A percentile compares a stretch with the other conserved stretches of the same genome.
Conservation (phyloP, 1,140 invertebrate species). For the Sipha flava region DNA sequence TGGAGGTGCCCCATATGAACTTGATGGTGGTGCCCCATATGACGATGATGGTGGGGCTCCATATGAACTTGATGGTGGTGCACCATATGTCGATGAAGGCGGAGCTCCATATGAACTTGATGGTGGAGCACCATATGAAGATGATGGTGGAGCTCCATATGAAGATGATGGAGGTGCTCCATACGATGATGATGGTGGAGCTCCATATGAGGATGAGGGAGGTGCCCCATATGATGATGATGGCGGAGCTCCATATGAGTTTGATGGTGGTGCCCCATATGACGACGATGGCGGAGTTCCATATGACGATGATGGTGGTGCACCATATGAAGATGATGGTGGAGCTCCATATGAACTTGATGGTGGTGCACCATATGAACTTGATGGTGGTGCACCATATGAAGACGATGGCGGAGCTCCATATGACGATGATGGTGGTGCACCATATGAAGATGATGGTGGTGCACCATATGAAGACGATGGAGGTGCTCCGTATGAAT, state of each 20-base stretch:
- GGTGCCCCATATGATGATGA: conserved; percentile 27
- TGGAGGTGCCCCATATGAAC: conserved; percentile 43
- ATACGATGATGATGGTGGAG: conserved; percentile 28
- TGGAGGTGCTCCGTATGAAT: conserved; percentile 44
- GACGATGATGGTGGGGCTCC: conserved; percentile 40
- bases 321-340: conserved; percentile 38
- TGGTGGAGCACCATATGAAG: conserved; percentile 43
- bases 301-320: conserved; percentile 30
- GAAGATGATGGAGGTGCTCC: conserved; percentile 32
- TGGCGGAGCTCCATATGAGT: conserved; percentile 27
- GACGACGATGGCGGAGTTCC: conserved; percentile 38
- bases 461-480: conserved; percentile 34
- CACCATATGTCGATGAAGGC: conserved; percentile 33
- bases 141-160: conserved; percentile 31
- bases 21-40: conserved; percentile 36
- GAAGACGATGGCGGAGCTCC: conserved; percentile 39
- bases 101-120: conserved; percentile 33
- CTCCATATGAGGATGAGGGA: conserved; percentile 37
- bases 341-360: conserved; percentile 43
- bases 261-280: conserved; percentile 33
- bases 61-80: conserved; percentile 33
- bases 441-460: conserved; percentile 37
- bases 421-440: conserved; percentile 43
- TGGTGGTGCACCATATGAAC: conserved; percentile 45
- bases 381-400: conserved; percentile 41